A percentile compares a stretch with the other conserved stretches of the same genome.
These are phyloP conservation scores for Halictus quadricinctus DNA, from an alignment of 2,888 invertebrate genomes.

Conservation along the genomic window DNA sequence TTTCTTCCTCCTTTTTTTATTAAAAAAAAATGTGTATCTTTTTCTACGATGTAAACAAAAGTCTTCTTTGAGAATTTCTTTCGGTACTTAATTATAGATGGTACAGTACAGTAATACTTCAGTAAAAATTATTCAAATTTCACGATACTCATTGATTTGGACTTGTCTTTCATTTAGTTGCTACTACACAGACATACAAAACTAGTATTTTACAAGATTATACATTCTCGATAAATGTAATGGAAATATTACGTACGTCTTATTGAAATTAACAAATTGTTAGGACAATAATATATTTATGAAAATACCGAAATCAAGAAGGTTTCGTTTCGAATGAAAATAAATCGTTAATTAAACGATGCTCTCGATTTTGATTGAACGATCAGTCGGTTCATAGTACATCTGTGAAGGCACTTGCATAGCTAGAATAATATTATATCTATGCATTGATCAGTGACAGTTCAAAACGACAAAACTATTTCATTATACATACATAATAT, in stretches of 20 bases:
- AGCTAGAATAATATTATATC: conserved; percentile 35
- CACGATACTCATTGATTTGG: neutral
- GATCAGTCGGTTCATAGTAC: conserved; percentile 29
- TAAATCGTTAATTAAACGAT: conserved; percentile 12
- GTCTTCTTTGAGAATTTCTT: neutral
- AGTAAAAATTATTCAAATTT: conserved; percentile 6
- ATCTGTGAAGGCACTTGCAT: conserved; percentile 54
- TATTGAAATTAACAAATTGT: neutral
- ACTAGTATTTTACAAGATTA: conserved; percentile 47
- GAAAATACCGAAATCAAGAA: conserved; percentile 3
- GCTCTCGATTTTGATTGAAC: conserved; percentile 21
- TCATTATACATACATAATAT: conserved; percentile 9
- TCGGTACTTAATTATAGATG: neutral
- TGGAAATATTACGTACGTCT: neutral
- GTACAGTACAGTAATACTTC: neutral
- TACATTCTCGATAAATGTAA: neutral
- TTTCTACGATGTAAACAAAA: neutral
- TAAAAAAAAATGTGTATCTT: conserved; percentile 6
- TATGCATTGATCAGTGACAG: conserved; percentile 35
- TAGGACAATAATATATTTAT: neutral
- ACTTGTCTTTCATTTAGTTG: conserved; percentile 24
- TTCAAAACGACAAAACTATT: conserved; percentile 14
- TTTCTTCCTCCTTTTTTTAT: conserved; percentile 13
- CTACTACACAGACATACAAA: conserved; percentile 57
- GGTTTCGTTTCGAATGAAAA: neutral